Evolutionary conservation across 2,888 invertebrate species (phyloP).

Genomic region (Acanthococcus lagerstroemiae): DNA sequence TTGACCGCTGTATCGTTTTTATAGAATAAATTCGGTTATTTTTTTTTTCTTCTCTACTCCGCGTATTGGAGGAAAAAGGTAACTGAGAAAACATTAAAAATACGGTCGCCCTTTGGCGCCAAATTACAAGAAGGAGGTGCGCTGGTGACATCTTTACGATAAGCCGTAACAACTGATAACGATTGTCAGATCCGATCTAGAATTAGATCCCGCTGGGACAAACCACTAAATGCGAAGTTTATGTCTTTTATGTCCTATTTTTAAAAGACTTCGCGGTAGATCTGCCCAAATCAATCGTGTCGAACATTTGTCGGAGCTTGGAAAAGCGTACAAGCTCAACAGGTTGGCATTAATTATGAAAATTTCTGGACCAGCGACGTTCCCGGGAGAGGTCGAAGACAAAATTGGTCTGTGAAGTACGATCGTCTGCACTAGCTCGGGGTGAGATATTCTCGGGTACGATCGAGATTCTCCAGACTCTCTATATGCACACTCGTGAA

Average conservation of each 20-base stretch:
- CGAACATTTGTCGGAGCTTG: too few relatives aligned
- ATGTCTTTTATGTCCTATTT: slow-evolving; percentile 15
- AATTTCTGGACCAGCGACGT: too few relatives aligned
- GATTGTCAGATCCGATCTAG: slow-evolving; percentile 20
- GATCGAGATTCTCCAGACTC: too few relatives aligned
- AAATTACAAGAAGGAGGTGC: slow-evolving; percentile 30
- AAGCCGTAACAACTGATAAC: slow-evolving; percentile 24
- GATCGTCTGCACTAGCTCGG: too few relatives aligned
- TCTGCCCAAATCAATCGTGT: slow-evolving; percentile 16
- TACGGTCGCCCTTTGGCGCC: slow-evolving; percentile 21
- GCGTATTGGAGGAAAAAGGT: neutral
- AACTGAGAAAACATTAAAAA: slow-evolving; percentile 6
- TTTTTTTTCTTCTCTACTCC: neutral
- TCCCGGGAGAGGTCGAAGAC: too few relatives aligned
- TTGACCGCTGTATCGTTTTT: slow-evolving; percentile 27
- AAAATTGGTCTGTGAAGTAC: too few relatives aligned
- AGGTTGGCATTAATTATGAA: too few relatives aligned
- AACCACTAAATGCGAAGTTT: slow-evolving; percentile 30
- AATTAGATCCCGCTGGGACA: slow-evolving; percentile 29
- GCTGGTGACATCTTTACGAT: slow-evolving; percentile 27
- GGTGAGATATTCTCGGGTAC: too few relatives aligned
- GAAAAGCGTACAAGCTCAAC: too few relatives aligned
- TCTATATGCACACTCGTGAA: too few relatives aligned
- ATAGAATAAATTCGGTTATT: slow-evolving; percentile 18
- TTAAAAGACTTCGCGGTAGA: slow-evolving; percentile 28